Evolutionary conservation across 2,113 vertebrate species (phyloP), one percentile per base, ranked within the genome.

Genomic region (Diphyllodes magnificus): DNA sequence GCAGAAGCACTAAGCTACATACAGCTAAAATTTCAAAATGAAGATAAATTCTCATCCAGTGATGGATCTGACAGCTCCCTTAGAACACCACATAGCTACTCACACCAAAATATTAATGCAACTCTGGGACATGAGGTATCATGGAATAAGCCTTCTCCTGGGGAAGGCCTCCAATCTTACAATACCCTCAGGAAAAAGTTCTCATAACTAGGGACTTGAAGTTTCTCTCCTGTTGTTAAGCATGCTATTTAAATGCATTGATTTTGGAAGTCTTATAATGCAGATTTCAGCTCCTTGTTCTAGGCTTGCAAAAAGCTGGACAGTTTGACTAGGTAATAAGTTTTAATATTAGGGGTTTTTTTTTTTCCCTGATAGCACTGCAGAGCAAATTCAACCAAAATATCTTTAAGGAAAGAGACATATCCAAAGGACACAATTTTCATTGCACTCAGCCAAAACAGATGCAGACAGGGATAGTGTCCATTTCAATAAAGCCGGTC

Each of bases 211-310:
- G 66, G n/a, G 82, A 92, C 44, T 86, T 82, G 80, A 90, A 79
- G 85, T 82, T 88, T 75, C 86, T 47, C 63, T 91, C 75, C 72
- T 87, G 85, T 96, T 93, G 90, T 86, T 97, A 97, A 97, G 84
- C 93, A 97, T 95, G 96, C 96, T 97, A 97, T 97, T 97, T 97
- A 97, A 97, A 97, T 97, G 97, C 97, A 97, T 97, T 93, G 96
- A 87, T 96, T 97, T 95, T 93, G 63, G 81, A 84, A 95, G 70
- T 25, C 90, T 91, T 82, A 51, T 86, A 88, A 95, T 65, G 93
- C 88, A 92, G 88, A 96, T 93, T 95, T 91, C 82, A 86, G 81
- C 51, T 95, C 61, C 69, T 95, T 94, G 90, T 96, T 96, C 93
- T 75, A 91, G 81, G 47, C 76, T 75, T 79, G 51, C 82, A 91